Base-by-base conservation (phyloP, 1,140 invertebrate species). In the Tetramorium parvispinum region DNA sequence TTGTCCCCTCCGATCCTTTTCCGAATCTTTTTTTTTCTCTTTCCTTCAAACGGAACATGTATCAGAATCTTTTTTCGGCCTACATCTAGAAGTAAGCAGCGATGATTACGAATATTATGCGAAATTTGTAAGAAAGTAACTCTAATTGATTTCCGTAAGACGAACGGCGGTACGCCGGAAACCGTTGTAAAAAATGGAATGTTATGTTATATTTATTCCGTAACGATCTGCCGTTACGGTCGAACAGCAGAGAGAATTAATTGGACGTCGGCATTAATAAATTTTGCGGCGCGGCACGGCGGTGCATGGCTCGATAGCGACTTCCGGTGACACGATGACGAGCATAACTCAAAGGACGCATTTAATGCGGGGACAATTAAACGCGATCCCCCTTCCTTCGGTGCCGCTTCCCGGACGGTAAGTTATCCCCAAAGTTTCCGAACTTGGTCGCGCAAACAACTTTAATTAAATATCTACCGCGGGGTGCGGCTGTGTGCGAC, bases 381-480 rank as follows among this genome's bases (percentile, higher is more conserved):
- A 94, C 92, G 77, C 32, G 89, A 79, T 57, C 88, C 90, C 90
- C 87, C 91, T 70, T 61, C 59, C n/a, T 32, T 63, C 18, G 49
- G 16, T 7, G 73, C 21, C 27, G 76, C 43, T 70, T 81, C 78
- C 78, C 68, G 76, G 32, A 75, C 83, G 61, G 91, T 93, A 93
- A 94, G 91, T 94, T 94, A 94, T 93, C 92, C 91, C 89, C 92
- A 71, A 92, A 94, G 92, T 94, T 94, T 90, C 88, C 86, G 76
- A 93, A 93, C 91, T 94, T 93, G 86, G 83, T 86, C 83, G 91
- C 86, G 91, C 93, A 93, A 94, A 94, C 91, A 93, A 94, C 93
- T 94, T 94, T 94, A 93, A 94, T 94, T 94, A 94, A 94, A 94
- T 93, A 94, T 94, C 93, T 93, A 89, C 90, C 88, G 89, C 71